Conservation (phyloP, 2,888 invertebrate species). For the Lamellibrachia satsuma region DNA sequence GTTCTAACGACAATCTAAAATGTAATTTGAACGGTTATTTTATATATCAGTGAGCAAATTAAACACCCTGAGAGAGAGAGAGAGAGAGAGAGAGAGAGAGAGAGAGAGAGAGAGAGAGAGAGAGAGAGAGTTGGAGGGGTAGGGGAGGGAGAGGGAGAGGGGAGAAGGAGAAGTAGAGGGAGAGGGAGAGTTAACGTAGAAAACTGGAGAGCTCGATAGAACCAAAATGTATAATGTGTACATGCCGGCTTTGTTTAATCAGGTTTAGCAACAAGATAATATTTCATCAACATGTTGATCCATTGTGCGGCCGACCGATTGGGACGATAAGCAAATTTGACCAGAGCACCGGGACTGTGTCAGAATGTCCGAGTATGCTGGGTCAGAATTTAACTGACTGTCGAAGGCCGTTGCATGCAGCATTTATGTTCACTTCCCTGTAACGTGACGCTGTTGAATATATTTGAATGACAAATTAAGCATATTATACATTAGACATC, state of each 20-base stretch:
- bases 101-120: neutral
- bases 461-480: neutral
- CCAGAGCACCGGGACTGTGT: neutral
- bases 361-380: neutral
- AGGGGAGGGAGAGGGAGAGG: neutral
- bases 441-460: neutral
- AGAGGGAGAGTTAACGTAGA: neutral
- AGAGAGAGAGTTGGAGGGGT: neutral
- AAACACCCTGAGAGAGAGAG: neutral
- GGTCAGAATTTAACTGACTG: neutral
- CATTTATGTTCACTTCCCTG: neutral
- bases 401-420: neutral
- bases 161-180: neutral
- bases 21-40: no score
- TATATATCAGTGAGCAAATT: no score
- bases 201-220: neutral
- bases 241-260: neutral
- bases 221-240: neutral
- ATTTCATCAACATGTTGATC: conserved; percentile 9
- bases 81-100: neutral
- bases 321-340: conserved; percentile 9
- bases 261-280: conserved; percentile 5
- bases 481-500: no score
- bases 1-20: no score
- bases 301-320: neutral